Percentiles rank a stretch among this genome's conserved stretches.
Evolutionary conservation across 2,888 invertebrate species (phyloP).

Genomic region (Spisula subtruncata): DNA sequence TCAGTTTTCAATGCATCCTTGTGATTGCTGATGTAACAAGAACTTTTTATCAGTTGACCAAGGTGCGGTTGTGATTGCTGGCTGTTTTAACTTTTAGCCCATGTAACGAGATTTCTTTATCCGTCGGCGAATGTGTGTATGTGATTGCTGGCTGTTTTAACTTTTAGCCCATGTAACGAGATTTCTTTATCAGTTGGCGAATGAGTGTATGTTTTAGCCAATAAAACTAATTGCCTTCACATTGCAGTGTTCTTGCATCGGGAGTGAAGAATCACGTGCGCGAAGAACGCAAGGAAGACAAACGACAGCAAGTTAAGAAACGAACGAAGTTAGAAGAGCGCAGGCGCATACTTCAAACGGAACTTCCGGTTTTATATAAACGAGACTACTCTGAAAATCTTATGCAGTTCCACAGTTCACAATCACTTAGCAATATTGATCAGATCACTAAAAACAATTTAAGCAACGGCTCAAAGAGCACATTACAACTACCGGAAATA

Average conservation of each 20-base stretch:
- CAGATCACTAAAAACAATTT: background rate
- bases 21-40: no score
- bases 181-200: no score
- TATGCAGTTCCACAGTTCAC: slow-evolving; percentile 51
- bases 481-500: slow-evolving; percentile 42
- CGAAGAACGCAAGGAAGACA: slow-evolving; percentile 78
- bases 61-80: no score
- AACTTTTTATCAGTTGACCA: no score
- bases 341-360: slow-evolving; percentile 75
- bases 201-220: no score
- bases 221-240: background rate
- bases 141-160: no score
- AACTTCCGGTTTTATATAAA: slow-evolving; percentile 66
- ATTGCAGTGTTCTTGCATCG: slow-evolving; percentile 68
- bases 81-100: no score
- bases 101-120: no score
- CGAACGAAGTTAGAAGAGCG: slow-evolving; percentile 77
- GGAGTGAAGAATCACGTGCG: slow-evolving; percentile 80
- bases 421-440: slow-evolving; percentile 28
- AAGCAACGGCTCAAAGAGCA: background rate
- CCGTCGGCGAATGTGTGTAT: no score
- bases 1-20: no score
- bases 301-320: slow-evolving; percentile 75
- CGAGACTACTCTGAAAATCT: slow-evolving; percentile 62
- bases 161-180: no score